Evolutionary conservation across 2,888 invertebrate species (phyloP).

Genomic region (Eueremaeus valkanovi): DNA sequence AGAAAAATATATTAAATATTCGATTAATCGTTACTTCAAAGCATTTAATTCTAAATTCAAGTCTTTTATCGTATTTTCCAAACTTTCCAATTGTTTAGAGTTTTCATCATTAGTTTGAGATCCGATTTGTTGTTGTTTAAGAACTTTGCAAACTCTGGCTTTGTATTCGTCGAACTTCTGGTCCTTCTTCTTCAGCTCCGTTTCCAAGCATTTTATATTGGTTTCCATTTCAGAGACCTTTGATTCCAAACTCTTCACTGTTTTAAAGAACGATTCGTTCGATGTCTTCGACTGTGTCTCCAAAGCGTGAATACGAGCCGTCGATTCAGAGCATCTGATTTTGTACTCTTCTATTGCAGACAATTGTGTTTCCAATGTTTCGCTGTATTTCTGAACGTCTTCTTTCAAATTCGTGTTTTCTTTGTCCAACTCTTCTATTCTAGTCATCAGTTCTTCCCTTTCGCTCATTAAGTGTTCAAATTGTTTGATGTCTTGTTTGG

Average conservation of each 20-base stretch:
- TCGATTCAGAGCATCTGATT: neutral
- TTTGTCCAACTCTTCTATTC: neutral
- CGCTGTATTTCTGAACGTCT: slow-evolving; percentile 21
- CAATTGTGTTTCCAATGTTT: slow-evolving; percentile 25
- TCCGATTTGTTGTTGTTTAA: slow-evolving; percentile 36
- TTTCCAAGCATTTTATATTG: slow-evolving; percentile 19
- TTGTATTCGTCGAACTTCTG: slow-evolving; percentile 41
- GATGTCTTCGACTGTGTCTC: slow-evolving; percentile 9
- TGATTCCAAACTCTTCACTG: neutral
- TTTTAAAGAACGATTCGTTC: neutral
- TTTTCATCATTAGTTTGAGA: slow-evolving; percentile 6
- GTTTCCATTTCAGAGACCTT: slow-evolving; percentile 24
- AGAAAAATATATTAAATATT: neutral
- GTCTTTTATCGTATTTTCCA: slow-evolving; percentile 12
- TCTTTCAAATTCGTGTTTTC: slow-evolving; percentile 1
- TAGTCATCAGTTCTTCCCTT: neutral
- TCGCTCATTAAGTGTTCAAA: neutral
- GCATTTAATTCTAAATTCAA: slow-evolving; percentile 28
- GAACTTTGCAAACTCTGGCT: slow-evolving; percentile 35
- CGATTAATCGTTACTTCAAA: neutral
- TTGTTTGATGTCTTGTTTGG: neutral
- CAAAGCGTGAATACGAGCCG: neutral
- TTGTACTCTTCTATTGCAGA: slow-evolving; percentile 14
- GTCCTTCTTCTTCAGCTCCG: slow-evolving; percentile 33
- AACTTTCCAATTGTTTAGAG: slow-evolving; percentile 21